Conservation (phyloP, 2,797 vertebrate genomes). For the Etheostoma nigrum region DNA sequence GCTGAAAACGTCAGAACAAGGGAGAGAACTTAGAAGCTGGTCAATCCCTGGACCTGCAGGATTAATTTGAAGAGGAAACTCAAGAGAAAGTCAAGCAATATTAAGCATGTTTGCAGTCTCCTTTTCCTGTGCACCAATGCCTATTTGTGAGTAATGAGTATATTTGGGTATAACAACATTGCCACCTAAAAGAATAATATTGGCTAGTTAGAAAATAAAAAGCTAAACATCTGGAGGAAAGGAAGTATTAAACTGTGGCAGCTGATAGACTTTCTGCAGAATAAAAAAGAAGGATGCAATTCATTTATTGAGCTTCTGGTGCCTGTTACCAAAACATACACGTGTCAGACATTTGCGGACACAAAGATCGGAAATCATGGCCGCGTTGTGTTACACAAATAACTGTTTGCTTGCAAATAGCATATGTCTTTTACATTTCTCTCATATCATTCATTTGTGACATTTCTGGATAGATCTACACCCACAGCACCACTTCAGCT, state of each 20-base stretch:
- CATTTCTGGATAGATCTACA: conserved; percentile 28
- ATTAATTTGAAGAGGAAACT: background rate
- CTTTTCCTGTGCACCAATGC: background rate
- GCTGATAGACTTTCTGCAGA: background rate
- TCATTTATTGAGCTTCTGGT: background rate
- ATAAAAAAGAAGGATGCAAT: background rate
- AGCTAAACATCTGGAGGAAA: background rate
- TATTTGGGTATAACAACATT: background rate
- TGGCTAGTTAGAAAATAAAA: too few species aligned
- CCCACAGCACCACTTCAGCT: conserved; percentile 27
- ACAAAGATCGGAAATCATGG: background rate
- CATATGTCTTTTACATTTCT: too few species aligned
- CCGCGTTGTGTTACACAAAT: background rate
- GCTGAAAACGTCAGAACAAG: background rate
- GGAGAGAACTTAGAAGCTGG: background rate
- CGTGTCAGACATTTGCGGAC: background rate
- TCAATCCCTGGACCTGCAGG: background rate
- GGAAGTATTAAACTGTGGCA: background rate
- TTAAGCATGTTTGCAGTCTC: too few species aligned
- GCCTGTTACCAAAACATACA: background rate
- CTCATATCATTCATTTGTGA: conserved; percentile 13
- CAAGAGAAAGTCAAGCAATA: background rate
- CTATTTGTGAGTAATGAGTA: background rate
- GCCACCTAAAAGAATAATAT: background rate
- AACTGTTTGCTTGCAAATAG: background rate